Evolutionary conservation across 1,140 invertebrate species (phyloP).

Genomic region (Pachypsylla venusta): DNA sequence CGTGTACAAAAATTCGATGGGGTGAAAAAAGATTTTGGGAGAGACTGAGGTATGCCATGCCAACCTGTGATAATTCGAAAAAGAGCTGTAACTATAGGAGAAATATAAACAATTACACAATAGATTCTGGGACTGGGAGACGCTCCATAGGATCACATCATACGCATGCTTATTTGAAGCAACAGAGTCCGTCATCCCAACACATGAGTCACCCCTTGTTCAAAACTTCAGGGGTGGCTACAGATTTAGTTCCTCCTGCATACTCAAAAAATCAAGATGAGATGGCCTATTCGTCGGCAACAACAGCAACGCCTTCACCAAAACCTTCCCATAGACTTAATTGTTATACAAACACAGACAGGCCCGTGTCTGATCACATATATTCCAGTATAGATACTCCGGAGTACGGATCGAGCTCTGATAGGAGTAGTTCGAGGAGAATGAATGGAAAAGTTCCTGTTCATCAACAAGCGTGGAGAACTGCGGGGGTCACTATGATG

Average conservation of each 20-base stretch:
- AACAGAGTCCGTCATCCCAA: slow-evolving; percentile 32
- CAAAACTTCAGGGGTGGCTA: slow-evolving; percentile 29
- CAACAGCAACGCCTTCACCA: slow-evolving; percentile 44
- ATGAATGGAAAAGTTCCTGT: background rate
- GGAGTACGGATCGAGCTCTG: slow-evolving; percentile 39
- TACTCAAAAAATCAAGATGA: slow-evolving; percentile 34
- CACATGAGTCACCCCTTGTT: slow-evolving; percentile 32
- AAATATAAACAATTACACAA: slow-evolving; percentile 60
- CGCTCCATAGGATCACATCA: slow-evolving; percentile 19
- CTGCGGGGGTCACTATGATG: background rate
- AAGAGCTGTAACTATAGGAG: slow-evolving; percentile 37
- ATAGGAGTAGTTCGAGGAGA: background rate
- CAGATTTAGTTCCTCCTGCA: slow-evolving; percentile 29
- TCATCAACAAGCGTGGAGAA: background rate
- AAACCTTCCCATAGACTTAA: slow-evolving; percentile 40
- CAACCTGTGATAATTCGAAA: slow-evolving; percentile 38
- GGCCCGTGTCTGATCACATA: slow-evolving; percentile 68
- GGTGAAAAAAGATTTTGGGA: slow-evolving; percentile 86
- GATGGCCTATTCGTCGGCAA: slow-evolving; percentile 43
- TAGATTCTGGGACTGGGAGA: slow-evolving; percentile 42
- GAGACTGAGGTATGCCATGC: slow-evolving; percentile 74
- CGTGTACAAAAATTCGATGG: slow-evolving; percentile 65
- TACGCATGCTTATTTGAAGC: slow-evolving; percentile 22
- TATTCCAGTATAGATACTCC: slow-evolving; percentile 76
- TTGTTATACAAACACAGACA: slow-evolving; percentile 33